These are phyloP conservation scores for Cotesia vestalis DNA, from an alignment of 1,140 invertebrate genomes.

Conservation along the genomic window DNA sequence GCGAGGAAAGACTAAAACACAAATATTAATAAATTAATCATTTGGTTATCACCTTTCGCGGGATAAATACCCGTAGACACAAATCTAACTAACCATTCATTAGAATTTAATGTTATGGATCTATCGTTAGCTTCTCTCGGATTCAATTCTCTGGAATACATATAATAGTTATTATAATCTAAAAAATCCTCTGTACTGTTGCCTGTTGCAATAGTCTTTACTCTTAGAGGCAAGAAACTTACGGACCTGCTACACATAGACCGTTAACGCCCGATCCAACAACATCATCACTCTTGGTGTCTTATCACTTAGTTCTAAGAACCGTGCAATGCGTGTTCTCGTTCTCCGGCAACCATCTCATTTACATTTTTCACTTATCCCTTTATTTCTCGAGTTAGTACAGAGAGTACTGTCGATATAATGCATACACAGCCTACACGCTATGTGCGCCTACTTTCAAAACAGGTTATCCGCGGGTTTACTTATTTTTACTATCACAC, in stretches of 20 bases:
- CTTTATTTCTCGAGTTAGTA: background rate
- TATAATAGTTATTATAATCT: too few species aligned
- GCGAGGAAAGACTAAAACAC: too few species aligned
- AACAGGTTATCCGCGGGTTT: background rate
- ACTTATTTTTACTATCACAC: too few species aligned
- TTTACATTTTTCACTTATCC: slow-evolving; percentile 17
- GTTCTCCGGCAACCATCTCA: slow-evolving; percentile 22
- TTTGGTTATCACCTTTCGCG: too few species aligned
- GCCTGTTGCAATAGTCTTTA: background rate
- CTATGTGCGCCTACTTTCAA: slow-evolving; percentile 1
- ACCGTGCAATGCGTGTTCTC: slow-evolving; percentile 27
- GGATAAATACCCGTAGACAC: too few species aligned
- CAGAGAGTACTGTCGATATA: slow-evolving; percentile 14
- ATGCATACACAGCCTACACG: slow-evolving; percentile 15
- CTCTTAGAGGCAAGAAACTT: slow-evolving; percentile 1
- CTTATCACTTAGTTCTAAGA: slow-evolving; percentile 25
- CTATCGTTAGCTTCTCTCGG: too few species aligned
- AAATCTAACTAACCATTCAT: too few species aligned
- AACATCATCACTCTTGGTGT: slow-evolving; percentile 28
- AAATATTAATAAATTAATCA: too few species aligned
- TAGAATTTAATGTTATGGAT: too few species aligned
- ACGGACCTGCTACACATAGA: slow-evolving; percentile 28
- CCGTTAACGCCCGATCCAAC: slow-evolving; percentile 36
- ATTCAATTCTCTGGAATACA: too few species aligned
- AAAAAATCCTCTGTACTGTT: background rate